Conservation (phyloP, 2,113 vertebrate species). For the Gobiocypris rarus region DNA sequence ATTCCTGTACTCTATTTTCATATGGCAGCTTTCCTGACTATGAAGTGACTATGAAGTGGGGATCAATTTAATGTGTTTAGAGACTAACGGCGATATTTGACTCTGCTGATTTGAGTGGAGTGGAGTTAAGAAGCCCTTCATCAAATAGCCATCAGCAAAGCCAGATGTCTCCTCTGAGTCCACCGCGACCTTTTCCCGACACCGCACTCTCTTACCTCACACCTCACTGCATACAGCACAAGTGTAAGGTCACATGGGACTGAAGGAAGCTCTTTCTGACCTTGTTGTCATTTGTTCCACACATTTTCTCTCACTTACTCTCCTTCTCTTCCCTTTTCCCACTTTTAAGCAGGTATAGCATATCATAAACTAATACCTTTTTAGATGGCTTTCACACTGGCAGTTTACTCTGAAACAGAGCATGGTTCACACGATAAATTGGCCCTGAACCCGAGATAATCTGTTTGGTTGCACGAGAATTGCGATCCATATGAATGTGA, state of each 20-base stretch:
- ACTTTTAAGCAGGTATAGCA: background rate
- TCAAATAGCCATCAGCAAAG: slow-evolving; percentile 61
- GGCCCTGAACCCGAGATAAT: no score
- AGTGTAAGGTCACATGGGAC: background rate
- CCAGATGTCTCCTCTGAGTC: slow-evolving; percentile 37
- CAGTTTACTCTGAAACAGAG: no score
- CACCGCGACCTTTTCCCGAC: background rate
- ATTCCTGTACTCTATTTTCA: background rate
- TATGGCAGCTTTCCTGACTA: background rate
- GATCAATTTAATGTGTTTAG: slow-evolving; percentile 23
- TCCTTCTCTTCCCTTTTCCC: slow-evolving; percentile 12
- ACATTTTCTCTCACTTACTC: slow-evolving; percentile 37
- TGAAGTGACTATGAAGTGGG: slow-evolving; percentile 8
- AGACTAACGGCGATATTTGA: slow-evolving; percentile 2
- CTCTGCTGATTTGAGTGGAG: slow-evolving; percentile 45
- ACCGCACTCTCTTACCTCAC: background rate
- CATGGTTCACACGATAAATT: no score
- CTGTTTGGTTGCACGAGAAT: no score
- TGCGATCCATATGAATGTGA: no score
- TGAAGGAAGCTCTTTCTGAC: slow-evolving; percentile 1
- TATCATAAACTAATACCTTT: no score
- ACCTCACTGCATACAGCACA: background rate
- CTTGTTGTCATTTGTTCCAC: slow-evolving; percentile 13
- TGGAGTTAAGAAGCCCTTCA: slow-evolving; percentile 49
- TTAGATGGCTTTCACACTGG: no score